Conservation (phyloP, 2,113 vertebrate species). For the Origma solitaria region DNA sequence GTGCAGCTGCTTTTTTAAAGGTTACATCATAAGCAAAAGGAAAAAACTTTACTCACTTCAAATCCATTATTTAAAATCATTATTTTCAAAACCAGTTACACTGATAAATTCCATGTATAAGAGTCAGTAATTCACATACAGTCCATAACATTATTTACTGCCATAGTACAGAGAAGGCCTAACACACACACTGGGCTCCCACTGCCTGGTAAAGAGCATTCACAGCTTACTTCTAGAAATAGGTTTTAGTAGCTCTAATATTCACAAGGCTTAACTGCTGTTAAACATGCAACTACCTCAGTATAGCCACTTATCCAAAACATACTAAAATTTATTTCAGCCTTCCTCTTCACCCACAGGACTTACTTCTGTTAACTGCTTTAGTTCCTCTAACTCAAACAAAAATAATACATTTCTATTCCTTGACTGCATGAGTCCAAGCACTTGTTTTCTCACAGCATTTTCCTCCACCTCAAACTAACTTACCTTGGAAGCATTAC, state of each 20-base stretch:
- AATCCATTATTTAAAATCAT: background rate
- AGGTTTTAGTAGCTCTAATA: background rate
- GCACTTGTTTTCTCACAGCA: background rate
- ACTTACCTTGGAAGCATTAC: background rate
- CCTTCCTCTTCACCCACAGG: background rate
- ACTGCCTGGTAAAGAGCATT: background rate
- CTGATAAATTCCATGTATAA: background rate
- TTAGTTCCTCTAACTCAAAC: background rate
- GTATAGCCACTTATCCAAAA: background rate
- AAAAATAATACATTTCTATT: background rate
- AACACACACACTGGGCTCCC: background rate
- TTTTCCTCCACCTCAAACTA: background rate
- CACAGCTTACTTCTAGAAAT: background rate
- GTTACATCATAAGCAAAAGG: background rate
- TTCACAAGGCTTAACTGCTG: background rate
- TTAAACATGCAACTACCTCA: background rate
- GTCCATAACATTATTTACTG: background rate
- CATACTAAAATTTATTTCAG: background rate
- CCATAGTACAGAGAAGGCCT: background rate
- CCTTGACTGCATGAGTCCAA: background rate
- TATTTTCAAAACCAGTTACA: background rate
- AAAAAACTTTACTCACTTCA: background rate
- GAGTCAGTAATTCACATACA: background rate
- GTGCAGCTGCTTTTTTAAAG: background rate
- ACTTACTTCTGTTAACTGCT: background rate